Evolutionary conservation across 2,888 invertebrate genomes (phyloP), one percentile per base, ranked within the genome.

Genomic region (Latheticus oryzae): DNA sequence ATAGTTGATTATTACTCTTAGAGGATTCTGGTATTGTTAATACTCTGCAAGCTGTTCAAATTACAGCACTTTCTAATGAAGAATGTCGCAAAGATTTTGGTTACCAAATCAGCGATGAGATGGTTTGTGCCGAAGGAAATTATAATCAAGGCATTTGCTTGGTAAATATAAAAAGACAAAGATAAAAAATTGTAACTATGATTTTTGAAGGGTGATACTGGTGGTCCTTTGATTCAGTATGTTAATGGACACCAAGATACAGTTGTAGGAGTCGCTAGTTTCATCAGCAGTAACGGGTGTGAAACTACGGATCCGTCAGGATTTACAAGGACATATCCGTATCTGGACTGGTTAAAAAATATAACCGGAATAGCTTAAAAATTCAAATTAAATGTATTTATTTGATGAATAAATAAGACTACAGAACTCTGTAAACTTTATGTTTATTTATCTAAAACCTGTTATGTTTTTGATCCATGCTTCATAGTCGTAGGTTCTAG

Each of bases 221-320:
- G 50, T 8, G 26, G 50, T 5, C 9, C 50, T 1, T 28, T 50
- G 17, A 38, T 50, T 17, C 50, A 50, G 13, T 38, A 50, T 12
- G 8, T 16, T 5, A 50, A 28, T 23, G 38, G 50, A 11, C 38
- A 38, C 11, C 28, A 26, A n/a, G 28, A 28, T 1, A 38, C 23
- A 13, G 23, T 13, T 8, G 50, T 50, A 1, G 50, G 17, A 17
- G 15, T 50, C 11, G 26, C 50, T 4, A 50, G 50, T 19, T 50
- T 50, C n/a, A 17, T 50, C 7, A 50, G 50, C 17, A 7, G n/a
- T 7, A 50, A 50, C 7, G 50, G 50, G 1, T 50, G 50, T 13
- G 50, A 50, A 19, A 50, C 28, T 9, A 38, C 38, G 5, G 38
- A 50, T 38, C 50, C 50, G 15, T 50, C 50, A 3, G 50, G 50